Base-by-base conservation (phyloP, 2,113 vertebrate genomes). In the Limanda limanda region DNA sequence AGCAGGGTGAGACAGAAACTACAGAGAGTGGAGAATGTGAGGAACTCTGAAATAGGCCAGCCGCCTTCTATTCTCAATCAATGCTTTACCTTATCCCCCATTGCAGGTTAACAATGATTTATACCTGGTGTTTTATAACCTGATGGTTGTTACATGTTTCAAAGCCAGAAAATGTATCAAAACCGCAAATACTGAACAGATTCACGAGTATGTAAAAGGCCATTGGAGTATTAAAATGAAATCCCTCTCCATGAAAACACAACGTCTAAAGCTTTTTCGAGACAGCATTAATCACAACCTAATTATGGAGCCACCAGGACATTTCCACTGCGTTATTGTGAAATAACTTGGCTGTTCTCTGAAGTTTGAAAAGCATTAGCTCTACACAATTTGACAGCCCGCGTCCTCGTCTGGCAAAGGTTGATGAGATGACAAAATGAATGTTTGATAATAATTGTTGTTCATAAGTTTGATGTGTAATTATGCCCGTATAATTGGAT, bases 361-460 rank as follows among this genome's bases (percentile, higher is more conserved):
- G 24, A 83, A 48, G 67, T 82, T 60, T 79, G 18, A 80, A 80
- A 76, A 35, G 68, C 18, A 59, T 71, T 56, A 48, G 37, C 58
- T 23, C 48, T 57, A 74, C 83, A 78, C 56, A 78, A 58, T 72
- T 81, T 79, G 64, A 61, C 76, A 79, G 82, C 23, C 61, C 24
- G 18, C 45, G 13, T 71, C 62, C 11, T 59, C 64, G 17, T 47
- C 70, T 70, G 52, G 60, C 25, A 74, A 83, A 87, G 64, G 68
- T 60, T 83, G 74, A 85, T 74, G 71, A 85, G 56, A 83, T 51
- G 74, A 23, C 55, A 85, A 78, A 88, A 79, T 52, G 0, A 83
- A 76, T 71, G 57, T 88, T 84, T 78, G 75, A 81, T 74, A 72
- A 74, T 79, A 76, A 73, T 68, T 76, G 63, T 42, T 66, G 48